Conservation (phyloP, 2,797 vertebrate genomes). For the Natrix natrix region DNA sequence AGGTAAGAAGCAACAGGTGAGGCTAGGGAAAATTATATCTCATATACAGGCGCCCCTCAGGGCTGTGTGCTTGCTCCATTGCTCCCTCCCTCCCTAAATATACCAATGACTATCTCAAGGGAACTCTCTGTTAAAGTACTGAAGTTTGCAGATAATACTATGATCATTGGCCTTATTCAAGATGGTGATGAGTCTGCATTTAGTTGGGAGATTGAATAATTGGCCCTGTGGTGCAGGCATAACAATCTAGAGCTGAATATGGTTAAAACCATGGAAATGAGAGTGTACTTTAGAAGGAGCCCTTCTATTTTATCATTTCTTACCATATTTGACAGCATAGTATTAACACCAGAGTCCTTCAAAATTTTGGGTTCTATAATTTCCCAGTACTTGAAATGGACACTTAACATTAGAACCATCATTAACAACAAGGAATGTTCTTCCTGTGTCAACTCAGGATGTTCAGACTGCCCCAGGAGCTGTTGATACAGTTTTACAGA, state of each 20-base stretch:
- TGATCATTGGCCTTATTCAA: not conserved
- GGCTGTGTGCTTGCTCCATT: not conserved
- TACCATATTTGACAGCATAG: not conserved
- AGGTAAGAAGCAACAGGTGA: not conserved
- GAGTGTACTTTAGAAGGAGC: not conserved
- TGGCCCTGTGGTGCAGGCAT: not conserved
- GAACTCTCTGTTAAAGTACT: not conserved
- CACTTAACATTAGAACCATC: not conserved
- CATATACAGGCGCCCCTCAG: not conserved
- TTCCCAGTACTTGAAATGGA: not conserved
- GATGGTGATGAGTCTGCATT: not conserved
- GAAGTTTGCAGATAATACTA: not conserved
- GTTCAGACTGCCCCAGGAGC: not conserved
- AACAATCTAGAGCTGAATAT: not conserved
- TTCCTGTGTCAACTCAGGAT: not conserved
- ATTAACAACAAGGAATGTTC: not conserved
- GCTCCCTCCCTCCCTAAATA: not conserved
- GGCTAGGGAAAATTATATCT: not conserved
- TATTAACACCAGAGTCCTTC: not conserved
- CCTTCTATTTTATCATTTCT: not conserved
- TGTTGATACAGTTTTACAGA: not conserved
- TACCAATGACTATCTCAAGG: not conserved
- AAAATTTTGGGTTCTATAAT: not conserved
- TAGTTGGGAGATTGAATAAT: not conserved
- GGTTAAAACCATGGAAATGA: not conserved